phyloP scores from a whole-genome alignment of 2,888 invertebrate genomes.

The Ferrisia virgata region DNA sequence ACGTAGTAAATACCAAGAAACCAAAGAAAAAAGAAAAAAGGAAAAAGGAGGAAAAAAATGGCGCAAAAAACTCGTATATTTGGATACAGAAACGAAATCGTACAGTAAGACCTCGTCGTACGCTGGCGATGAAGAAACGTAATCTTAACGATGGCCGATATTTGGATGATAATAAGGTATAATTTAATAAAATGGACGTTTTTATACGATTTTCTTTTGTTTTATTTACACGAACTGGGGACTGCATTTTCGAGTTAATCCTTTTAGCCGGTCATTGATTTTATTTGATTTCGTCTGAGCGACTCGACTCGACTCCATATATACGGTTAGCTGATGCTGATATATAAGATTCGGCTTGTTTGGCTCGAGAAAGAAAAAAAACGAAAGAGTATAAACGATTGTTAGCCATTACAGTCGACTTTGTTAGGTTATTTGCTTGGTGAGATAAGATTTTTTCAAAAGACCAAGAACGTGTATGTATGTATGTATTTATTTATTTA shows the following conservation, averaged over 20 bases:
- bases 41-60: too few relatives aligned
- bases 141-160: conserved; percentile 1
- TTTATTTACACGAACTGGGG: not conserved
- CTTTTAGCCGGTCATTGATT: conserved; percentile 10
- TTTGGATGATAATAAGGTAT: conserved; percentile 15
- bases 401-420: conserved; percentile 1
- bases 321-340: too few relatives aligned
- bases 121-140: too few relatives aligned
- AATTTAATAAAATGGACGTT: conserved; percentile 16
- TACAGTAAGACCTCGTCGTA: too few relatives aligned
- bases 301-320: too few relatives aligned
- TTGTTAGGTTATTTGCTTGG: not conserved
- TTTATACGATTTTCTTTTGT: not conserved
- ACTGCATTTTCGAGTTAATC: not conserved
- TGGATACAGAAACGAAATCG: too few relatives aligned
- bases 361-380: not conserved
- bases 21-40: too few relatives aligned
- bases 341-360: not conserved
- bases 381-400: not conserved
- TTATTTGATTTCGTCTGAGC: not conserved
- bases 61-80: too few relatives aligned
- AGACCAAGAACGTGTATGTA: not conserved
- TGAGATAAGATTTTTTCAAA: not conserved
- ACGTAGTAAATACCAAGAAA: too few relatives aligned
- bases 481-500: too few relatives aligned